Evolutionary conservation across 2,888 invertebrate species (phyloP), one percentile per base, ranked within the genome.

Genomic region (Molorchus minor): DNA sequence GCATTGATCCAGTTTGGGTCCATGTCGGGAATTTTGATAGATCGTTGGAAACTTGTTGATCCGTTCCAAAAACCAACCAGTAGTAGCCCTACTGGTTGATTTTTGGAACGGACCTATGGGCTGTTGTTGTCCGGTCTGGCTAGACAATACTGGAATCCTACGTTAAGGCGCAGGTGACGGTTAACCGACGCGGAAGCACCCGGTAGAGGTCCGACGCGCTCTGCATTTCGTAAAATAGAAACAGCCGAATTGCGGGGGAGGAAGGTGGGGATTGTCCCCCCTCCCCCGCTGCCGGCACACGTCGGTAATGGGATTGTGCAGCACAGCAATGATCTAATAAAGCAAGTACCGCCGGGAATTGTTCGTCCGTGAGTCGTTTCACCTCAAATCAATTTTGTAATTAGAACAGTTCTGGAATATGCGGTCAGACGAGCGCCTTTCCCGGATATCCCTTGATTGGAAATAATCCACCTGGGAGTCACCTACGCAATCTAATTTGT

Each of bases 331-430:
- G 76, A 77, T 77, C 76, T 77, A 77, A 76, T 77, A 76, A 75
- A 77, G 72, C 74, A 69, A 60, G 65, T 74, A 74, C 75, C 75
- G 69, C 67, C 65, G 75, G 77, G 75, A 76, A 69, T 75, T 72
- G 72, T 70, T 71, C 74, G 69, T 71, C 71, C 74, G 74, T 73
- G 74, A 73, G 73, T 75, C 74, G 76, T 74, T 76, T 76, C 74
- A 76, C 76, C 75, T 75, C 77, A 71, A 76, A 77, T 77, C 76
- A 77, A 77, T 77, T 76, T 76, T 74, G 75, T 76, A 77, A 77
- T 77, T 77, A 76, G 75, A 72, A 69, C 71, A 60, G 56, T 40
- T 56, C 60, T 56, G 62, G 69, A 65, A 72, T 73, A 56, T 33
- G 70, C 71, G 75, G 74, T 70, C 74, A 71, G 69, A 72, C 72